These are phyloP conservation scores for Sitta carolinensis DNA, from an alignment of 2,797 vertebrate genomes.

Conservation along the genomic window DNA sequence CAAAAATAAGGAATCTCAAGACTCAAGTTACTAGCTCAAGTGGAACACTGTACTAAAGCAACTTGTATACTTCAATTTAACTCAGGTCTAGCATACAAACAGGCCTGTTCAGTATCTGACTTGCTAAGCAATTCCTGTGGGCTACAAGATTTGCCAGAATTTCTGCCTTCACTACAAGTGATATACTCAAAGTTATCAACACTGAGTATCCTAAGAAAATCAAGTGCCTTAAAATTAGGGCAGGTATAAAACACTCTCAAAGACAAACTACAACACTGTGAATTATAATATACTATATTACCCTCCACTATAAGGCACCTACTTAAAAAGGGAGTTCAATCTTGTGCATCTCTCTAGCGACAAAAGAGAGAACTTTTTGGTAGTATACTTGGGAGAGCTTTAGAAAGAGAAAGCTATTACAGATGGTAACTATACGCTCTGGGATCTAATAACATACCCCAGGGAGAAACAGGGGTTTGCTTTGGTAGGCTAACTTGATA, in stretches of 20 bases:
- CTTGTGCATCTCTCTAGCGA: neutral
- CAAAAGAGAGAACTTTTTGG: neutral
- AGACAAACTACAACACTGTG: neutral
- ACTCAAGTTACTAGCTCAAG: neutral
- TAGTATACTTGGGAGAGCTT: neutral
- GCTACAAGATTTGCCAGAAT: neutral
- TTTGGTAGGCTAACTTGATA: neutral
- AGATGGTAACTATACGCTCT: neutral
- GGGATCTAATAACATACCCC: neutral
- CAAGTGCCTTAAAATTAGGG: neutral
- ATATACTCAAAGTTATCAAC: neutral
- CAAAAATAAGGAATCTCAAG: neutral
- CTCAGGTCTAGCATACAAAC: neutral
- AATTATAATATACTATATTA: neutral
- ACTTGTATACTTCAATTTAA: neutral
- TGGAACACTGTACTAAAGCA: neutral
- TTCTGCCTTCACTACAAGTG: neutral
- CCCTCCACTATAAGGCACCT: neutral
- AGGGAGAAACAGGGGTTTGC: neutral
- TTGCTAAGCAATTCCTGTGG: neutral
- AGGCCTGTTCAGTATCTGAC: neutral
- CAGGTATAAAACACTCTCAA: neutral
- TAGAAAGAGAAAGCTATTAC: neutral
- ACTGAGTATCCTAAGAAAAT: neutral
- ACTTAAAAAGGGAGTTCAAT: neutral